Conservation (phyloP, 2,113 vertebrate genomes). For the Mastomys coucha region DNA sequence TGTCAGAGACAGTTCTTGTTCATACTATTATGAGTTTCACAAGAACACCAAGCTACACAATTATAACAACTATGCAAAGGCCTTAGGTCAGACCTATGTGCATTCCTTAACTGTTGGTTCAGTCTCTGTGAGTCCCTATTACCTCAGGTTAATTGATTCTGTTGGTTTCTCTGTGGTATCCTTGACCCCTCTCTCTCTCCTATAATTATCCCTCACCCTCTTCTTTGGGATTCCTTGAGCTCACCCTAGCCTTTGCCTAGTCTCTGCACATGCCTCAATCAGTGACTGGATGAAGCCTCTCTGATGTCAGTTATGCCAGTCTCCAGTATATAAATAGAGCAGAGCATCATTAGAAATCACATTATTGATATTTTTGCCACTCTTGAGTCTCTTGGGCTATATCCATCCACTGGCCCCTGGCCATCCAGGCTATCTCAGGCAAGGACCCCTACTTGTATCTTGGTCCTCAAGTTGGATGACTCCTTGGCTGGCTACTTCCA, state of each 20-base stretch:
- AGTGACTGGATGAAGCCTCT: neutral
- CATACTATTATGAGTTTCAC: neutral
- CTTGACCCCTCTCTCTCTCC: neutral
- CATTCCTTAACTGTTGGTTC: neutral
- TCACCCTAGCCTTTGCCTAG: neutral
- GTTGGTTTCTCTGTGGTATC: neutral
- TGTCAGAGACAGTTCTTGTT: neutral
- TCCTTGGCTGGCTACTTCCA: accelerated
- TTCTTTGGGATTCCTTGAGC: neutral
- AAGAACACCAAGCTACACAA: neutral
- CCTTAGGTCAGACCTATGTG: neutral
- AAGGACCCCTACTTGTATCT: neutral
- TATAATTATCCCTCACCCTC: accelerated
- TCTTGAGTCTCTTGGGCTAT: neutral
- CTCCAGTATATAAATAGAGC: neutral
- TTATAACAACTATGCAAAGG: neutral
- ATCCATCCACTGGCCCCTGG: neutral
- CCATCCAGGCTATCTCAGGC: neutral
- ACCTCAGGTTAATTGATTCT: neutral
- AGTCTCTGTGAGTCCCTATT: neutral
- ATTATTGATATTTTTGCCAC: neutral
- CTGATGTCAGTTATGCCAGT: neutral
- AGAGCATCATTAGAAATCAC: neutral
- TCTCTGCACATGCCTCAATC: neutral
- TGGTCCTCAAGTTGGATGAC: neutral